Evolutionary conservation across 2,888 invertebrate species (phyloP).

Genomic region (Troides helena): DNA sequence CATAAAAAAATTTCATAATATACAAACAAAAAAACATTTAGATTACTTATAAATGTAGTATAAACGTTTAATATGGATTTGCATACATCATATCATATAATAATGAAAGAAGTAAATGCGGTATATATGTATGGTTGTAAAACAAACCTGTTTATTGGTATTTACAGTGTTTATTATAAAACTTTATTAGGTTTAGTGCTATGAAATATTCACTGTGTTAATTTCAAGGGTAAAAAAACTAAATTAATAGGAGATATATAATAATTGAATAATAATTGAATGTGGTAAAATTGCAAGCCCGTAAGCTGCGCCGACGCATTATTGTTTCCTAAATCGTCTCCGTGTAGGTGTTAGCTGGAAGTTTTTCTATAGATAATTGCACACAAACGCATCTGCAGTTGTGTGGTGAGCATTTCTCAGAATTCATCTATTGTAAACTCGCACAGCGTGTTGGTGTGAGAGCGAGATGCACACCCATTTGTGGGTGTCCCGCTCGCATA

Average conservation of each 20-base stretch:
- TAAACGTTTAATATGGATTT: too few species aligned
- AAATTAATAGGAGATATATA: neutral
- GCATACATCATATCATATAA: too few species aligned
- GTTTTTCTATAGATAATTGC: constrained; percentile 50
- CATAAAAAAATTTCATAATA: too few species aligned
- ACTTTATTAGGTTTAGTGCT: too few species aligned
- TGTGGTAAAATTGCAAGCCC: constrained; percentile 31
- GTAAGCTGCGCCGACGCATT: constrained; percentile 44
- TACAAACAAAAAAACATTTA: too few species aligned
- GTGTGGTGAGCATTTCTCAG: constrained; percentile 39
- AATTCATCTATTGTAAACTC: constrained; percentile 35
- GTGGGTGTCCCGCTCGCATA: constrained; percentile 30
- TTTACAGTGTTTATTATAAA: too few species aligned
- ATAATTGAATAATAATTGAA: neutral
- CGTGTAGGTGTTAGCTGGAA: constrained; percentile 52
- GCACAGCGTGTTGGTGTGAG: constrained; percentile 30
- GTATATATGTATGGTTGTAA: too few species aligned
- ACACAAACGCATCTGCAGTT: constrained; percentile 36
- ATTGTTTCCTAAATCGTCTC: constrained; percentile 44
- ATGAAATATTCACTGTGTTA: too few species aligned
- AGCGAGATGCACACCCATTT: constrained; percentile 23
- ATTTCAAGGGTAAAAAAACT: too few species aligned
- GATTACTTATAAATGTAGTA: too few species aligned
- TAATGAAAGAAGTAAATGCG: too few species aligned
- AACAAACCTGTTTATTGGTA: too few species aligned